Conservation (phyloP, 2,113 vertebrate species). For the Sylvietta virens region DNA sequence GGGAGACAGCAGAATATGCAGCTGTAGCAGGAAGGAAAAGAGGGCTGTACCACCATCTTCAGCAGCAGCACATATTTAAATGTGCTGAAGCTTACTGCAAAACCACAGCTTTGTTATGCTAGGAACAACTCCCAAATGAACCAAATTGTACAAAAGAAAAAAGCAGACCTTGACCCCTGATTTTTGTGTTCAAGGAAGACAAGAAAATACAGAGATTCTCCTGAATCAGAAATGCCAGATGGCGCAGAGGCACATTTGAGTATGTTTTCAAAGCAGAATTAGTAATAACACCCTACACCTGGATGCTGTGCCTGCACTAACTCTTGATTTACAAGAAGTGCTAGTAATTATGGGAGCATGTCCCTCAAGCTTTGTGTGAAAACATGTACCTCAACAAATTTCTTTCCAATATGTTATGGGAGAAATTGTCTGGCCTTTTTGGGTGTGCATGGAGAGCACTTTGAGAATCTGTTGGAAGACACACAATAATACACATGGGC, state of each 20-base stretch:
- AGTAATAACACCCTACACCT: not conserved
- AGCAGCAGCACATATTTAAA: not conserved
- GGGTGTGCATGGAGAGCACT: not conserved
- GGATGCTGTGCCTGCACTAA: not conserved
- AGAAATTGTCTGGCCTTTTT: not conserved
- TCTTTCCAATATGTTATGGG: not conserved
- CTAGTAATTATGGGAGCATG: not conserved
- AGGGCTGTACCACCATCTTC: not conserved
- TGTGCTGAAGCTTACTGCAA: conserved; percentile 1
- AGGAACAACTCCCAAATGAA: not conserved
- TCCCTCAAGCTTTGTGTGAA: not conserved
- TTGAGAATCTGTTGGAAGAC: not conserved
- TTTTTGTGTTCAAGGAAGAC: not conserved
- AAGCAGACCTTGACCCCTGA: not conserved
- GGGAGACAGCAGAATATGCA: not conserved
- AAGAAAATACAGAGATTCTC: not conserved
- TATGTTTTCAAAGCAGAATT: not conserved
- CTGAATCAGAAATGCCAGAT: not conserved
- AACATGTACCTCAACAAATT: not conserved
- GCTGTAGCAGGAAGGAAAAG: not conserved
- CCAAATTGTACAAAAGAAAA: not conserved
- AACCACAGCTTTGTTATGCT: not conserved
- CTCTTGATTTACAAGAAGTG: not conserved
- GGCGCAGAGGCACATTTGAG: not conserved
- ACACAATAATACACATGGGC: not conserved